A percentile compares a stretch with the other conserved stretches of the same genome.
Conservation (phyloP, 1,140 invertebrate genomes). For the Parapsyche elsis region DNA sequence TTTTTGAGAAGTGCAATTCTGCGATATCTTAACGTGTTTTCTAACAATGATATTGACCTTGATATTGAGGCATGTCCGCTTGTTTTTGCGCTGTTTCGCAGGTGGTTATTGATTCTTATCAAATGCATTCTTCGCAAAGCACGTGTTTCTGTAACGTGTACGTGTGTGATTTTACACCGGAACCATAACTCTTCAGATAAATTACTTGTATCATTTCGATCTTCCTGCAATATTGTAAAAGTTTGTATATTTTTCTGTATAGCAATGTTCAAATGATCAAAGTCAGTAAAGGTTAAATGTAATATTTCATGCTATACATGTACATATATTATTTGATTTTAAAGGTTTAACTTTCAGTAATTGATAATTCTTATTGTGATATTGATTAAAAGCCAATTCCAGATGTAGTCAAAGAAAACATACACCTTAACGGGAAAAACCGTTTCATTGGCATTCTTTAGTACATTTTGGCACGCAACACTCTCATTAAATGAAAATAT, state of each 20-base stretch:
- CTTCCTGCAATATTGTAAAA: too few species aligned
- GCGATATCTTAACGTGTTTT: too few species aligned
- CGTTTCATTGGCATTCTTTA: not conserved
- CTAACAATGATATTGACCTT: not conserved
- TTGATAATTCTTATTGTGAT: too few species aligned
- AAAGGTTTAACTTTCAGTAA: too few species aligned
- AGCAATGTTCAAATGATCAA: too few species aligned
- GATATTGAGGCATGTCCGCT: slow-evolving; percentile 6
- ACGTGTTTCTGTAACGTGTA: slow-evolving; percentile 5
- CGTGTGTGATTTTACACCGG: not conserved
- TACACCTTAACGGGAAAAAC: not conserved
- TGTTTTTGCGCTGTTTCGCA: not conserved
- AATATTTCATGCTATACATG: too few species aligned
- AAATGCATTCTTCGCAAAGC: not conserved
- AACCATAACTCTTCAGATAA: not conserved
- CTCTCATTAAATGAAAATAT: not conserved
- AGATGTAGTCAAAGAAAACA: not conserved
- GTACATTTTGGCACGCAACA: slow-evolving; percentile 1
- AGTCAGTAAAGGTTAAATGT: too few species aligned
- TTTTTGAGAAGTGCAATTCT: too few species aligned
- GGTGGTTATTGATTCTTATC: not conserved
- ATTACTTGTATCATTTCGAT: not conserved
- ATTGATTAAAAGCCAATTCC: not conserved
- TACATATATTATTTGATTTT: too few species aligned
- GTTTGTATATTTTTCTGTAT: too few species aligned